These are phyloP conservation scores for Gadopsis bispinosus DNA, from an alignment of 2,797 vertebrate genomes.

Conservation along the genomic window DNA sequence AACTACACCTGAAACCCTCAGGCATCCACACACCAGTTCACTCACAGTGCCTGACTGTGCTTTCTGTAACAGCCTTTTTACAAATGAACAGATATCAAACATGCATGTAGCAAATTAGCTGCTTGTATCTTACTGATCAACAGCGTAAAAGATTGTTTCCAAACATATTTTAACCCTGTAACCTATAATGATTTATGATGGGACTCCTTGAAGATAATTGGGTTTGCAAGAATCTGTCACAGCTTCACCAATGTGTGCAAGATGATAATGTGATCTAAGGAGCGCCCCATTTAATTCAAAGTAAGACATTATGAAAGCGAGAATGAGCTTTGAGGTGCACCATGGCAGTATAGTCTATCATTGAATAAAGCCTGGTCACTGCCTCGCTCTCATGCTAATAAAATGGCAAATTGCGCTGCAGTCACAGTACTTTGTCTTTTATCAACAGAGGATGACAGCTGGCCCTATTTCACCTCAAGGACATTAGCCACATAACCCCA, in stretches of 20 bases:
- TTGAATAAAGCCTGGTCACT: slow-evolving; percentile 31
- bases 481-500: slow-evolving; percentile 8
- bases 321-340: slow-evolving; percentile 31
- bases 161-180: not conserved
- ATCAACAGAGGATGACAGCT: slow-evolving; percentile 47
- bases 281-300: slow-evolving; percentile 24
- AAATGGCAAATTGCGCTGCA: slow-evolving; percentile 52
- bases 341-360: slow-evolving; percentile 36
- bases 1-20: slow-evolving; percentile 15
- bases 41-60: not conserved
- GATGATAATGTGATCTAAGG: slow-evolving; percentile 7
- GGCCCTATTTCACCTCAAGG: slow-evolving; percentile 56
- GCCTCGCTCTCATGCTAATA: slow-evolving; percentile 41
- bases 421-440: slow-evolving; percentile 52
- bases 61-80: not conserved
- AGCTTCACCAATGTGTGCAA: not conserved
- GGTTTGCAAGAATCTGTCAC: slow-evolving; percentile 11
- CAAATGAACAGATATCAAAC: not conserved
- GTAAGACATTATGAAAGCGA: slow-evolving; percentile 25
- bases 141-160: not conserved
- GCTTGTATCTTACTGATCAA: not conserved
- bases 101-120: not conserved
- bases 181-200: not conserved
- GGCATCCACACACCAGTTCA: not conserved
- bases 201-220: slow-evolving; percentile 1